These are phyloP conservation scores for Enhydra lutris DNA, from an alignment of 2,113 vertebrate genomes.

Conservation along the genomic window DNA sequence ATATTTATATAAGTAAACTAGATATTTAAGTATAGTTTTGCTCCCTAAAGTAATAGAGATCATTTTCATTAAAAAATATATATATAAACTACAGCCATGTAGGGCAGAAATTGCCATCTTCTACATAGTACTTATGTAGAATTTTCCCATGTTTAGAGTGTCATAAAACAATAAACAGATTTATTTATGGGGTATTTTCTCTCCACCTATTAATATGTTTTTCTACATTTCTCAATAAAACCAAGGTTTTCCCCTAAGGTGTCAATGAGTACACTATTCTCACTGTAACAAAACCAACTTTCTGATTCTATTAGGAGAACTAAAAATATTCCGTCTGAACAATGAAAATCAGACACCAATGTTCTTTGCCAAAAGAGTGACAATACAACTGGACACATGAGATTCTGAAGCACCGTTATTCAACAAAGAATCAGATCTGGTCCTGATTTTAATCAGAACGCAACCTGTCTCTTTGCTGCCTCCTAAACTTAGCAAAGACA, in stretches of 20 bases:
- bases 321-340: background rate
- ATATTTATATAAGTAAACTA: background rate
- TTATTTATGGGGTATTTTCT: background rate
- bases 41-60: background rate
- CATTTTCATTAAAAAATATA: constrained; percentile 8
- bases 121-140: background rate
- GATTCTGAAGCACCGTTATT: background rate
- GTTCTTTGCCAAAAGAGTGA: constrained; percentile 48
- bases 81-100: background rate
- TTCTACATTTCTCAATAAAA: constrained; percentile 31
- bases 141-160: background rate
- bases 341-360: constrained; percentile 34
- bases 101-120: background rate
- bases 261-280: background rate
- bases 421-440: constrained; percentile 31
- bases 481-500: constrained; percentile 62
- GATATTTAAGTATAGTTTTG: background rate
- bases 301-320: background rate
- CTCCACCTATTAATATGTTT: background rate
- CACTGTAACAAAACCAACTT: background rate
- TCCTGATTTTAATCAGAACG: constrained; percentile 57
- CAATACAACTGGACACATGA: constrained; percentile 18
- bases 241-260: background rate
- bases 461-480: constrained; percentile 39
- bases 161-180: background rate